A percentile compares a stretch with the other conserved stretches of the same genome.
Evolutionary conservation across 2,888 invertebrate species (phyloP).

Genomic region (Auanema freiburgensis): DNA sequence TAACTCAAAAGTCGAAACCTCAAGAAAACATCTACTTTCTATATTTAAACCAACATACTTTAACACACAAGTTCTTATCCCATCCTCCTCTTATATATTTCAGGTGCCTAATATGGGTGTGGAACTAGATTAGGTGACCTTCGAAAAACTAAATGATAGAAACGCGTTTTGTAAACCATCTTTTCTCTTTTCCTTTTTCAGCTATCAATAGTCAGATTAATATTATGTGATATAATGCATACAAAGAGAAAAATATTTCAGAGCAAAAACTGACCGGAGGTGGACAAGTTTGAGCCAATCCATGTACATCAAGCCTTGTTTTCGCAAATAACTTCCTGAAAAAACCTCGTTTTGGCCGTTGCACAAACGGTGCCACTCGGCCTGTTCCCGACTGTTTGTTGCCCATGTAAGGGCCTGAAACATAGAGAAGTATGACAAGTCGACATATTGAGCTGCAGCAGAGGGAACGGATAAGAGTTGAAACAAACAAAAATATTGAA

Average conservation of each 20-base stretch:
- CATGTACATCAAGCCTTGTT: constrained; percentile 53
- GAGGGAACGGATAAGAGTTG: neutral
- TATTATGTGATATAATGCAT: neutral
- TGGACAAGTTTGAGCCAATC: constrained; percentile 54
- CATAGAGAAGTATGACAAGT: neutral
- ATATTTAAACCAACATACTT: too few species aligned
- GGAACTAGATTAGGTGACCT: too few species aligned
- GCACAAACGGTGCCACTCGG: constrained; percentile 23
- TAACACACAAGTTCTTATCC: too few species aligned
- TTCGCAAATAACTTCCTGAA: constrained; percentile 55
- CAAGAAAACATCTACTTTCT: too few species aligned
- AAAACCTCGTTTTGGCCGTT: constrained; percentile 32
- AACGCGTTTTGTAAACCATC: neutral
- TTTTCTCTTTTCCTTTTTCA: neutral
- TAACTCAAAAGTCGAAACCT: too few species aligned
- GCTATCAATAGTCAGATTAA: neutral
- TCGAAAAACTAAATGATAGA: too few species aligned
- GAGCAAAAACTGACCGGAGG: constrained; percentile 47
- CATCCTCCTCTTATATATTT: too few species aligned
- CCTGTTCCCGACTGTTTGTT: constrained; percentile 33
- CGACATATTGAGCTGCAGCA: neutral
- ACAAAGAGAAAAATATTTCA: neutral
- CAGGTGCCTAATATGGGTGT: too few species aligned
- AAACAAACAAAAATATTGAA: too few species aligned
- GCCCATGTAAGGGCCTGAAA: constrained; percentile 15